Evolutionary conservation across 2,113 vertebrate genomes (phyloP), one percentile per base, ranked within the genome.

Genomic region (Oplegnathus fasciatus): DNA sequence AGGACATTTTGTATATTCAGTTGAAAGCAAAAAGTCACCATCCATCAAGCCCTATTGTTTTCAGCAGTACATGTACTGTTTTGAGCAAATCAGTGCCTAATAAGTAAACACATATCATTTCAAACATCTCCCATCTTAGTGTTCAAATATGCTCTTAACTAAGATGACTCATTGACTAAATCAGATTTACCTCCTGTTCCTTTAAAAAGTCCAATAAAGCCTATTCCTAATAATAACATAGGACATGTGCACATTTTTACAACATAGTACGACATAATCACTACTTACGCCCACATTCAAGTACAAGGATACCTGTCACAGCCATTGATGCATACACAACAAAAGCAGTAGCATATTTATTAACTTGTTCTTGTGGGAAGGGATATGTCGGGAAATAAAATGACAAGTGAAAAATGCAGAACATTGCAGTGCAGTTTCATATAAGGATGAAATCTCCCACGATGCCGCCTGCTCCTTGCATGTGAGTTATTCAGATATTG

Each of bases 281-380:
- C 57, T 9, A 28, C n/a, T 50, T 86, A 69, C 0, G 8, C 37
- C 37, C 44, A 54, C 7, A 1, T 48, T 65, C 26, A 69, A 28
- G 48, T 44, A 8, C 42, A 58, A 40, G n/a, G 52, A 55, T 30
- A 32, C 18, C 61, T 81, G 79, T 85, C 67, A 77, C 2, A 4
- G n/a, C 14, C 17, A 17, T 20, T 55, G 10, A 83, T 32, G 26
- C 34, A 65, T 22, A 52, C 14, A 52, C 67, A 76, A 52, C 50
- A 71, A 60, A 86, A 71, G 78, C 46, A 71, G 46, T 0, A 42
- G 64, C 46, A 67, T 28, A 24, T 68, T 82, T 91, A 90, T 88
- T 88, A 89, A 82, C 37, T 66, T 88, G 72, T 76, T 83, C 84
- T 73, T 71, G 0, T 78, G 85, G 85, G 85, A 84, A 65, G n/a